A percentile compares a stretch with the other conserved stretches of the same genome.
These are phyloP conservation scores for Metalampra italica DNA, from an alignment of 2,888 invertebrate genomes.

Conservation along the genomic window DNA sequence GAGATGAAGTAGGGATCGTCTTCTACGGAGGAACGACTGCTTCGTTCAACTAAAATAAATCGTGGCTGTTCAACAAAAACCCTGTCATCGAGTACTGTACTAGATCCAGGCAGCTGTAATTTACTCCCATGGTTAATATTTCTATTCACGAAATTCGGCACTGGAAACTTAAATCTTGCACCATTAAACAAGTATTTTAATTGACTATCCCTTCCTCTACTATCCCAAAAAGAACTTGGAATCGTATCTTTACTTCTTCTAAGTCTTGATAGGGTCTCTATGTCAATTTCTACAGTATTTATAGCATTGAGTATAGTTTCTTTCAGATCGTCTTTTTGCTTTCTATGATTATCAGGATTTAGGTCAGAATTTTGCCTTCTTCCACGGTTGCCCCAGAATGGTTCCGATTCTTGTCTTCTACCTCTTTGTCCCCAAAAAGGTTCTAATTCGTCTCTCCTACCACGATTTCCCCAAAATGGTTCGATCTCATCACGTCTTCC, in stretches of 20 bases:
- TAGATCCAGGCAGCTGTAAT: conserved; percentile 33
- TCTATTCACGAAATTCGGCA: conserved; percentile 3
- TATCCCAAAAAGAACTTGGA: conserved; percentile 40
- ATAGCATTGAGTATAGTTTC: conserved; percentile 42
- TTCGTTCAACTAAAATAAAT: conserved; percentile 70
- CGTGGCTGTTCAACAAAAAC: conserved; percentile 76
- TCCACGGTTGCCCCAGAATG: conserved; percentile 35
- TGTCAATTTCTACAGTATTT: conserved; percentile 41
- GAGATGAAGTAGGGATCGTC: conserved; percentile 64
- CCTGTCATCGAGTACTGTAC: conserved; percentile 52
- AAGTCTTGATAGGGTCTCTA: conserved; percentile 41
- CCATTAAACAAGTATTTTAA: conserved; percentile 40
- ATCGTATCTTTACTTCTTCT: conserved; percentile 25
- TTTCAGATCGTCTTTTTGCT: conserved; percentile 32
- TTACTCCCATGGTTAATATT: background rate
- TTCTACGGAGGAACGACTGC: conserved; percentile 60
- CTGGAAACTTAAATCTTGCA: conserved; percentile 17
- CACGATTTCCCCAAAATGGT: conserved; percentile 38
- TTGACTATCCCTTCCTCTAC: conserved; percentile 44
- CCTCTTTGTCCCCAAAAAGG: conserved; percentile 29
- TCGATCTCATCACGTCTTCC: conserved; percentile 26
- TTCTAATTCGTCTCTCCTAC: conserved; percentile 39
- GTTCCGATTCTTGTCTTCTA: conserved; percentile 33
- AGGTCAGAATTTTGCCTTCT: conserved; percentile 25
- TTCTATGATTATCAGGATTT: conserved; percentile 10